Evolutionary conservation across 1,140 invertebrate genomes (phyloP), one percentile per base, ranked within the genome.

Genomic region (Harpegnathos saltator): DNA sequence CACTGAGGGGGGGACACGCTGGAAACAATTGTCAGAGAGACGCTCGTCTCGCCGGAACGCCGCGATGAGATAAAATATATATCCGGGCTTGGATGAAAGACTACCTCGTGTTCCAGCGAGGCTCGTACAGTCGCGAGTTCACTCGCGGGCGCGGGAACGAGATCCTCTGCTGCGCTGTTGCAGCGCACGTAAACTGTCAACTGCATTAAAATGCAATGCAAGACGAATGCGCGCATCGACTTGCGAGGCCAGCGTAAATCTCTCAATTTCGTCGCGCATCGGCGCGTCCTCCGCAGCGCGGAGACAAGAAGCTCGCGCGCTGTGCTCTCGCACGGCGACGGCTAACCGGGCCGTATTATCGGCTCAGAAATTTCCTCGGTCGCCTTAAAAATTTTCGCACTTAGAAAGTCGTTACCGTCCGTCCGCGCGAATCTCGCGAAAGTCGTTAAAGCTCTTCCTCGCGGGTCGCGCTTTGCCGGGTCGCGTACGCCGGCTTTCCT

Each of bases 401-500:
- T 88, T 85, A 88, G 83, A 83, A 91, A 89, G 82, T 88, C 85
- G 83, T 90, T 90, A 89, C 59, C 71, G 59, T n/a, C 17, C 54
- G 29, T 66, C 24, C 15, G 29, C 12, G 22, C 15, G 33, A 65
- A 38, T 62, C 72, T 78, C 38, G 9, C 19, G 26, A 74, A 75
- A 85, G 84, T 75, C 71, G 78, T 85, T 85, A 83, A 74, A 58
- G 71, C 65, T 48, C 4, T 58, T 61, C 72, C n/a, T 12, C 38
- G 26, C 17, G 22, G 29, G 65, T 44, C 52, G 24, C 33, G 65
- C 22, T 48, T 5, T 3, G 14, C 17, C 22, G 3, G 1, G 26
- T 3, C 24, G 73, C 50, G 14, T 63, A 26, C 54, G 44, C 38
- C 50, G 52, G 33, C 5, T 69, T 73, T 29, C 66, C 33, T 24